These are phyloP conservation scores for Nudaria mundana DNA, from an alignment of 2,888 invertebrate genomes.

Conservation along the genomic window DNA sequence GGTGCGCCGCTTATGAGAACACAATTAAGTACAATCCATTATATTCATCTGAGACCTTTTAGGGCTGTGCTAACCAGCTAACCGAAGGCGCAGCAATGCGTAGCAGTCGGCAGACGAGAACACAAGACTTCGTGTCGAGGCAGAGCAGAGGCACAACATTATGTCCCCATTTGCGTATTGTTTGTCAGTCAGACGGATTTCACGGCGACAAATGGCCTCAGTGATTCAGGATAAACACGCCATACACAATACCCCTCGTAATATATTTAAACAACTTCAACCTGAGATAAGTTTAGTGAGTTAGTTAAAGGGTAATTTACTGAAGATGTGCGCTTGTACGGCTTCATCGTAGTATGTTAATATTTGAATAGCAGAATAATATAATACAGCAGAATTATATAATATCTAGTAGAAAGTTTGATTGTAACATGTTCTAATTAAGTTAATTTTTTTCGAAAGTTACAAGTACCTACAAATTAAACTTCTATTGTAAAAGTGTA, in stretches of 20 bases:
- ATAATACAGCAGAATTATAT: too few species aligned
- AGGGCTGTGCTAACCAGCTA: slow-evolving; percentile 57
- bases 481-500: slow-evolving; percentile 62
- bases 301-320: slow-evolving; percentile 35
- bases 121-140: slow-evolving; percentile 54
- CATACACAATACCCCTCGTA: slow-evolving; percentile 50
- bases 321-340: slow-evolving; percentile 27
- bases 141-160: slow-evolving; percentile 58
- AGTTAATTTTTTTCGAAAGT: slow-evolving; percentile 39
- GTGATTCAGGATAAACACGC: slow-evolving; percentile 60
- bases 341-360: slow-evolving; percentile 25
- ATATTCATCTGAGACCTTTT: slow-evolving; percentile 68
- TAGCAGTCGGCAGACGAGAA: slow-evolving; percentile 49
- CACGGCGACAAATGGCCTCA: slow-evolving; percentile 72
- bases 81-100: slow-evolving; percentile 42
- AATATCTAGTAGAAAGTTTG: slow-evolving; percentile 19
- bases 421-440: slow-evolving; percentile 21
- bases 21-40: slow-evolving; percentile 77
- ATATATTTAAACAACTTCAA: slow-evolving; percentile 57
- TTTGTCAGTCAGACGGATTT: slow-evolving; percentile 73
- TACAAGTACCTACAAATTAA: slow-evolving; percentile 38
- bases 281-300: slow-evolving; percentile 44
- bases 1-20: slow-evolving; percentile 68
- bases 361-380: slow-evolving; percentile 33
- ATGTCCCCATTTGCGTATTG: slow-evolving; percentile 67